Conservation (phyloP, 1,140 invertebrate genomes). For the Polypedilum pembai region DNA sequence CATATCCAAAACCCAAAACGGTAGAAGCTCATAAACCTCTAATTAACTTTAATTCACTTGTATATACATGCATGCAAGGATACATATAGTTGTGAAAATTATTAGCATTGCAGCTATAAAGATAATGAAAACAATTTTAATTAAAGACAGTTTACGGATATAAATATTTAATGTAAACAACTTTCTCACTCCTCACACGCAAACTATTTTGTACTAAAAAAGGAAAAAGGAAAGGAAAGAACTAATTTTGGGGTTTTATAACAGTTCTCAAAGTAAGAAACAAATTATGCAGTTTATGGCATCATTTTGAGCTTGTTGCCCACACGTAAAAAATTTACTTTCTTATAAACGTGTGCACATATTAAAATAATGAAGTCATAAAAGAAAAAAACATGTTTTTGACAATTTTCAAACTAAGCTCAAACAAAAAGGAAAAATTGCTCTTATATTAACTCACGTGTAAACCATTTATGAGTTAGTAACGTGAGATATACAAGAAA, state of each 20-base stretch:
- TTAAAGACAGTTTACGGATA: slow-evolving; percentile 18
- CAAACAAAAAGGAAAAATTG: background rate
- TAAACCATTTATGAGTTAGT: background rate
- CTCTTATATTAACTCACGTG: background rate
- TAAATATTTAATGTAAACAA: slow-evolving; percentile 10
- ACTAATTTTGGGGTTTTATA: too few relatives aligned
- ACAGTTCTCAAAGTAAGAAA: too few relatives aligned
- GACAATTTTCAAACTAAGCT: too few relatives aligned
- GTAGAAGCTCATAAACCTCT: background rate
- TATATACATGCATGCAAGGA: background rate
- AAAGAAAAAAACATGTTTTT: too few relatives aligned
- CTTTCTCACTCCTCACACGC: background rate
- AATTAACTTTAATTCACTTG: slow-evolving; percentile 14
- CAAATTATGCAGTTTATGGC: background rate
- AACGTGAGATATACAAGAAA: slow-evolving; percentile 15
- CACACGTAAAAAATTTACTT: too few relatives aligned
- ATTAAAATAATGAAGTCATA: too few relatives aligned
- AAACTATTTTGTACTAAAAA: too few relatives aligned
- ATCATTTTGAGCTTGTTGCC: background rate
- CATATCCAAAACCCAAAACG: too few relatives aligned
- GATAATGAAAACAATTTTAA: slow-evolving; percentile 19
- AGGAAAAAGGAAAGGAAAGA: too few relatives aligned
- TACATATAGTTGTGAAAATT: background rate
- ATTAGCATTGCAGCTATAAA: slow-evolving; percentile 18
- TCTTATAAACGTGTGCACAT: too few relatives aligned